These are phyloP conservation scores for Schizopygopsis pylzovi DNA, from an alignment of 2,797 vertebrate genomes.

Conservation along the genomic window DNA sequence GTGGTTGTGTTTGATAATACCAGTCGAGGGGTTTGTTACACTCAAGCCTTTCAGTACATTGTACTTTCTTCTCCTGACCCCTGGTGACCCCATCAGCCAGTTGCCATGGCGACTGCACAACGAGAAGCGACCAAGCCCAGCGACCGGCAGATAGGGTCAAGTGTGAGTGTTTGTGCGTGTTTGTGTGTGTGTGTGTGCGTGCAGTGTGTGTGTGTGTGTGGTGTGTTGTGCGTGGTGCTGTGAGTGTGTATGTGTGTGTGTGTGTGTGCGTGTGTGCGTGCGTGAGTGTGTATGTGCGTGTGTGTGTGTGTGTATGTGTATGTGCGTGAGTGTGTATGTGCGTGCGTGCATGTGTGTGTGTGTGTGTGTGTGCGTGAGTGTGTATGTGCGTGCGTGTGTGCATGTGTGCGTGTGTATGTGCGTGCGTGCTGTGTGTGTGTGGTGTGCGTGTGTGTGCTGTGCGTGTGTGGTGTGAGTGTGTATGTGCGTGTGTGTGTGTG, in stretches of 20 bases:
- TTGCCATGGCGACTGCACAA: constrained; percentile 73
- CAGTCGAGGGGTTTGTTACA: constrained; percentile 53
- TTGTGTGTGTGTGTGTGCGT: neutral
- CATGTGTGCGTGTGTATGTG: neutral
- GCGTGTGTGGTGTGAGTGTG: neutral
- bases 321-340: no score
- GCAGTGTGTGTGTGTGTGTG: no score
- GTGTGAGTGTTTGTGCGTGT: constrained; percentile 9
- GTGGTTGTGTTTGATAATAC: constrained; percentile 31
- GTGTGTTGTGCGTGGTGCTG: no score
- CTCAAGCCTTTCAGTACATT: constrained; percentile 36
- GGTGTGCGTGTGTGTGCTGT: no score
- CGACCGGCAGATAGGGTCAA: constrained; percentile 52
- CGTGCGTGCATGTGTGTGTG: no score
- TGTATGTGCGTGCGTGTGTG: no score
- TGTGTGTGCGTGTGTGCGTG: neutral
- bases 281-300: neutral
- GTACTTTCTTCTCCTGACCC: constrained; percentile 70
- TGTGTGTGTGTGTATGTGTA: no score
- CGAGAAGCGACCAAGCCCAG: constrained; percentile 46
- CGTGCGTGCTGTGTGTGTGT: neutral
- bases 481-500: constrained; percentile 9
- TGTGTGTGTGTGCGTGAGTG: no score
- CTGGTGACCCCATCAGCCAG: constrained; percentile 68
- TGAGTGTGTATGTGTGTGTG: no score